Percentiles rank a stretch among this genome's conserved stretches.
These are phyloP conservation scores for Trachelus stipa DNA, from an alignment of 2,888 invertebrate genomes.

Conservation along the genomic window DNA sequence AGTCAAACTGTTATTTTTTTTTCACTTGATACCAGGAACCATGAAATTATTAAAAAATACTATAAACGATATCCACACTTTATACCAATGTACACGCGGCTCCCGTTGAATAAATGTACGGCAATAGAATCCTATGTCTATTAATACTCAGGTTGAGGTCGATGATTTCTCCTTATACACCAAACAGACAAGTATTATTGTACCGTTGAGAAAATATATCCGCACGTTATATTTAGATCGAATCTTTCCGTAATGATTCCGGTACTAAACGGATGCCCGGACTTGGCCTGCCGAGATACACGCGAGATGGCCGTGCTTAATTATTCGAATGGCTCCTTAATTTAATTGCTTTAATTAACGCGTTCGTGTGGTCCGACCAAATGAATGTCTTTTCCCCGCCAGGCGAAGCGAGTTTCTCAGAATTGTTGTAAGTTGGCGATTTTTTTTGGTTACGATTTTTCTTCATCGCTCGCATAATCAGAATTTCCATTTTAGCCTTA, in stretches of 20 bases:
- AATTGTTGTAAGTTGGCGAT: neutral
- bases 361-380: conserved; percentile 21
- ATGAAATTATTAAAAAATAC: neutral
- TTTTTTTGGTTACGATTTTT: conserved; percentile 20
- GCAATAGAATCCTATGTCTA: neutral
- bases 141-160: neutral
- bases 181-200: neutral
- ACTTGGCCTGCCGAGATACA: neutral
- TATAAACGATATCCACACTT: neutral
- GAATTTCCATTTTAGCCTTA: conserved; percentile 12
- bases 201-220: neutral
- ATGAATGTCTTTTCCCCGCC: conserved; percentile 14
- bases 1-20: neutral
- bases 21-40: neutral
- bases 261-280: neutral
- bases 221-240: neutral
- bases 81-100: neutral
- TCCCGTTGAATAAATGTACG: neutral
- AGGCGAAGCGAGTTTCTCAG: neutral
- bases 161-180: neutral
- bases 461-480: conserved; percentile 8
- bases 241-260: neutral
- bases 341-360: conserved; percentile 40
- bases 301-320: conserved; percentile 29
- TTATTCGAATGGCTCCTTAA: conserved; percentile 43